phyloP scores from a whole-genome alignment of 2,888 invertebrate genomes.

The Bellardia bayeri region DNA sequence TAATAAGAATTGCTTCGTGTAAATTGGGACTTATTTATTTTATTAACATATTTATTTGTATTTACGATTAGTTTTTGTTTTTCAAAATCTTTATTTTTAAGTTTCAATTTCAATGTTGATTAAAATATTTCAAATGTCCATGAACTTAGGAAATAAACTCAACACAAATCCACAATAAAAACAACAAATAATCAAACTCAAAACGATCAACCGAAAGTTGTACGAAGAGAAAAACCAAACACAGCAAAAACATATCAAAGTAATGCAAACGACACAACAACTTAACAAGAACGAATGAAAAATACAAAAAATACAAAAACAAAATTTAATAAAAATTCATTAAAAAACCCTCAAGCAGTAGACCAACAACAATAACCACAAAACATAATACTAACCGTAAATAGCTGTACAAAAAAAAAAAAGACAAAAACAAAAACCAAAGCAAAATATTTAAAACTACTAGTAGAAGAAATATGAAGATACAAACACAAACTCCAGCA shows the following conservation, averaged over 20 bases:
- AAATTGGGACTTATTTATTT: not conserved
- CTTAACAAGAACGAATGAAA: constrained; percentile 3
- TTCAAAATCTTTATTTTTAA: constrained; percentile 33
- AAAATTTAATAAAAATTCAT: constrained; percentile 48
- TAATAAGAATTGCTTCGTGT: no score
- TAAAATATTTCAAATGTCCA: constrained; percentile 61
- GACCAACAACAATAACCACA: constrained; percentile 26
- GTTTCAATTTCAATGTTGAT: constrained; percentile 66
- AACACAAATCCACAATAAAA: not conserved
- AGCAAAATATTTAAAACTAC: not conserved
- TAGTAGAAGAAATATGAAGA: constrained; percentile 9
- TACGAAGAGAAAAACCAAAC: not conserved
- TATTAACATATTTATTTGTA: not conserved
- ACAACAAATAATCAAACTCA: constrained; percentile 5
- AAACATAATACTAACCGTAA: constrained; percentile 25
- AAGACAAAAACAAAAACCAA: not conserved
- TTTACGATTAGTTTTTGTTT: constrained; percentile 7
- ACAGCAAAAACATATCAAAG: constrained; percentile 3
- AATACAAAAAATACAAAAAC: constrained; percentile 13
- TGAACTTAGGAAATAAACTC: constrained; percentile 65
- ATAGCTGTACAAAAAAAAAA: not conserved
- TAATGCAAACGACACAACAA: not conserved
- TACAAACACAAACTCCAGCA: not conserved
- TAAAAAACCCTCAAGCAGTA: constrained; percentile 7
- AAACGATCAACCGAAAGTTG: constrained; percentile 8